Percentiles rank a stretch among this genome's conserved stretches.
Conservation (phyloP, 2,888 invertebrate species). For the Perizoma affinitatum region DNA sequence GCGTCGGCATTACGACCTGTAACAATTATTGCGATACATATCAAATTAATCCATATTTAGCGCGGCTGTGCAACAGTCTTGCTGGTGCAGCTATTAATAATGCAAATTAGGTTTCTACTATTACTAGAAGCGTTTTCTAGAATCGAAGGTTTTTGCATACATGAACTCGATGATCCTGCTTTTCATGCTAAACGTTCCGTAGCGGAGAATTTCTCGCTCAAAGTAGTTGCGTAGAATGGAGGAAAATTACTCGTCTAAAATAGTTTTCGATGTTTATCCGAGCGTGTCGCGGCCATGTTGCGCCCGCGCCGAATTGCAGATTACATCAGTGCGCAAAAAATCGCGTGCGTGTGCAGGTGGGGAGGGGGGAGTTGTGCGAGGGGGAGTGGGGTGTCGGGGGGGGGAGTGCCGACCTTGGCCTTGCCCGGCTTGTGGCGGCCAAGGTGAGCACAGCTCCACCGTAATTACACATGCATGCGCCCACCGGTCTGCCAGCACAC, state of each 20-base stretch:
- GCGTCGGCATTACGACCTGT: constrained; percentile 25
- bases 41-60: constrained; percentile 35
- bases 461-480: constrained; percentile 79
- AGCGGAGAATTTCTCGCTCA: constrained; percentile 11
- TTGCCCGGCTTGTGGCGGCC: constrained; percentile 78
- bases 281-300: constrained; percentile 66
- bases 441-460: constrained; percentile 74
- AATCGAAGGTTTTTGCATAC: constrained; percentile 15
- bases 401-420: constrained; percentile 69
- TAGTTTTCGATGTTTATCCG: constrained; percentile 41
- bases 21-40: constrained; percentile 39
- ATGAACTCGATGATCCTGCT: constrained; percentile 9
- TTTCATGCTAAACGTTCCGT: not conserved
- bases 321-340: constrained; percentile 82
- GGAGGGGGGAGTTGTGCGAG: constrained; percentile 35
- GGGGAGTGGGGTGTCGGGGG: constrained; percentile 25
- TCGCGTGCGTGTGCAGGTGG: constrained; percentile 62
- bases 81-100: constrained; percentile 31
- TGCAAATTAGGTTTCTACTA: constrained; percentile 32
- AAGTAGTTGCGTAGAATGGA: constrained; percentile 15
- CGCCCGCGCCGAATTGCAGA: constrained; percentile 77
- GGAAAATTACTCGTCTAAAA: constrained; percentile 23
- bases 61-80: constrained; percentile 34
- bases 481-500: constrained; percentile 72
- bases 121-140: constrained; percentile 21